Conservation (phyloP, 2,113 vertebrate genomes). For the Scartelaos histophorus region DNA sequence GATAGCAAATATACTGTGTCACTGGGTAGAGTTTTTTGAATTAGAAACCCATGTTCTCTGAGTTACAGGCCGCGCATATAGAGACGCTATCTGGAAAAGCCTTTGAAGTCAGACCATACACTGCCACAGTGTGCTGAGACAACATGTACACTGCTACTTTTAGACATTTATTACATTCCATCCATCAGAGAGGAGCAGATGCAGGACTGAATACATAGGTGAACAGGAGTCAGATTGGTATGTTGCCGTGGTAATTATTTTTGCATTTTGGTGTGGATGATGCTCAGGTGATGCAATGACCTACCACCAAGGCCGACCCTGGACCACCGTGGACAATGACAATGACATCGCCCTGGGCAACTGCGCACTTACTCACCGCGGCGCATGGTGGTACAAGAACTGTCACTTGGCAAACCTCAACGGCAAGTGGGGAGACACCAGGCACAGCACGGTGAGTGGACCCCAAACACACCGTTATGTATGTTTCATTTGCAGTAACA, state of each 20-base stretch:
- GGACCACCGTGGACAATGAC: slow-evolving; percentile 85
- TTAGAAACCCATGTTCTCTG: slow-evolving; percentile 29
- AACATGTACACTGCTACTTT: slow-evolving; percentile 28
- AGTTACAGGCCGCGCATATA: slow-evolving; percentile 21
- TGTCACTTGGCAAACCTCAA: slow-evolving; percentile 89
- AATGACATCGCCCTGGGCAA: slow-evolving; percentile 87
- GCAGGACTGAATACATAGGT: slow-evolving; percentile 6
- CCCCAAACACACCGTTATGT: background rate
- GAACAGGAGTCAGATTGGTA: background rate
- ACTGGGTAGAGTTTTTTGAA: slow-evolving; percentile 30
- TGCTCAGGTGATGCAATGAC: slow-evolving; percentile 85
- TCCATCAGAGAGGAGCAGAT: slow-evolving; percentile 9
- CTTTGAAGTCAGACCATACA: slow-evolving; percentile 36
- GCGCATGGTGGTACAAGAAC: slow-evolving; percentile 90
- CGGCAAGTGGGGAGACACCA: slow-evolving; percentile 81
- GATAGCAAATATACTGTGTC: slow-evolving; percentile 22
- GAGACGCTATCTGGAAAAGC: slow-evolving; percentile 10
- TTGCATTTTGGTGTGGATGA: background rate
- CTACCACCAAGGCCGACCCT: slow-evolving; percentile 85
- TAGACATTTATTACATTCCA: slow-evolving; percentile 23
- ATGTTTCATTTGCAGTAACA: background rate
- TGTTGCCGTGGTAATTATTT: background rate
- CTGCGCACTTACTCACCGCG: slow-evolving; percentile 84
- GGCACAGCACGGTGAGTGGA: slow-evolving; percentile 84
- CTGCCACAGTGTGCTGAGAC: slow-evolving; percentile 29